Evolutionary conservation across 2,888 invertebrate genomes (phyloP).

Genomic region (Chironomus tentans): DNA sequence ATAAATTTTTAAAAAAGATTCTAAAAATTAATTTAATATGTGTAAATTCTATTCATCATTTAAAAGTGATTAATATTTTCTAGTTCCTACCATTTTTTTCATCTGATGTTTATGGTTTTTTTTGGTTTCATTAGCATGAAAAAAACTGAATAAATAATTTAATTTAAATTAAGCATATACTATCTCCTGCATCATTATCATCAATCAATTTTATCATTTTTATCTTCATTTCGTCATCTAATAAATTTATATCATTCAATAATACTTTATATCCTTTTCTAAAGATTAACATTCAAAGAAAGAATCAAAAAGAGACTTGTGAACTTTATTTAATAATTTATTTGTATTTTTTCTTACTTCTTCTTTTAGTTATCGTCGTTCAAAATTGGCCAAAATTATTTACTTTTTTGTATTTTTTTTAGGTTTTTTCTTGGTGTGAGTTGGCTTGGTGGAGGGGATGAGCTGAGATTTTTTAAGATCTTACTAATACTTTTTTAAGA

Average conservation of each 20-base stretch:
- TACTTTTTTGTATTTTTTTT: not conserved
- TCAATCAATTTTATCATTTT: not conserved
- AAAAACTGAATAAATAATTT: no score
- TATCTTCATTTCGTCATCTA: not conserved
- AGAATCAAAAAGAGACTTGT: constrained; percentile 12
- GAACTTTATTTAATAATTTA: not conserved
- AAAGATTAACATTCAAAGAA: constrained; percentile 22
- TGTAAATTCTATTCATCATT: constrained; percentile 14
- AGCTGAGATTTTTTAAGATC: no score
- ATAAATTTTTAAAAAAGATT: not conserved
- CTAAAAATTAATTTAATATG: constrained; percentile 14
- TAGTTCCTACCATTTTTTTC: not conserved
- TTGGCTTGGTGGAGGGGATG: no score
- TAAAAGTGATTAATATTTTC: not conserved
- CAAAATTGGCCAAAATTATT: constrained; percentile 14
- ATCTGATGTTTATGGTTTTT: not conserved
- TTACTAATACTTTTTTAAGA: no score
- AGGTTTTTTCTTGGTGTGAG: no score
- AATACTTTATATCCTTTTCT: constrained; percentile 8
- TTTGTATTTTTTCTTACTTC: not conserved
- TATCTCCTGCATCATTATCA: no score
- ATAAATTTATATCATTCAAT: not conserved
- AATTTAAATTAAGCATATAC: no score
- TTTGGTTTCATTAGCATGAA: no score
- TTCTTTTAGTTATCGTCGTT: not conserved